Conservation (phyloP, 2,888 invertebrate species). For the Protonemura montana region DNA sequence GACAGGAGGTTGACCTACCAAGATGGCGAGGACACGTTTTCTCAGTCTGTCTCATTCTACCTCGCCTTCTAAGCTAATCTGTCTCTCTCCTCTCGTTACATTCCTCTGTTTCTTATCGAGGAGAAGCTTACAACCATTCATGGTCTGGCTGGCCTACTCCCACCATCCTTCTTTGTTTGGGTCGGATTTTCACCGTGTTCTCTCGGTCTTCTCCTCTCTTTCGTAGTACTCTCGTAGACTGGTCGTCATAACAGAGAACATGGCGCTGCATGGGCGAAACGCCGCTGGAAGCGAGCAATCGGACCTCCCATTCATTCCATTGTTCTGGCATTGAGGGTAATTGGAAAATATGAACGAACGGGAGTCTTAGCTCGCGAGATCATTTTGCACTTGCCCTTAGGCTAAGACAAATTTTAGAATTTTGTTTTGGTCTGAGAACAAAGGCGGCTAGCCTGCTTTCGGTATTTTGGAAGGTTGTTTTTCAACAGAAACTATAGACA, state of each 20-base stretch:
- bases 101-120: neutral
- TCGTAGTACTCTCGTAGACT: neutral
- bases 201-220: neutral
- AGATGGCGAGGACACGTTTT: neutral
- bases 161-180: conserved; percentile 39
- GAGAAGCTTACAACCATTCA: conserved; percentile 42
- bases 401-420: too few species aligned
- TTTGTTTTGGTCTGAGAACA: too few species aligned
- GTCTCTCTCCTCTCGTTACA: neutral
- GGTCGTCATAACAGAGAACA: neutral
- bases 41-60: neutral
- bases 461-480: too few species aligned
- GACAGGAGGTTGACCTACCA: neutral
- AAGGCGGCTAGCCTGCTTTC: too few species aligned
- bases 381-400: too few species aligned
- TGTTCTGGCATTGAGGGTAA: too few species aligned
- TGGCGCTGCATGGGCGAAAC: neutral
- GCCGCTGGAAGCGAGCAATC: too few species aligned
- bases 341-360: too few species aligned
- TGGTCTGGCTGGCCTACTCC: conserved; percentile 43
- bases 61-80: neutral
- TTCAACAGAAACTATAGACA: too few species aligned
- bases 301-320: too few species aligned
- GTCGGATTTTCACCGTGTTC: neutral
- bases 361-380: too few species aligned